These are phyloP conservation scores for Contarinia nasturtii DNA, from an alignment of 1,140 invertebrate species.

Conservation along the genomic window DNA sequence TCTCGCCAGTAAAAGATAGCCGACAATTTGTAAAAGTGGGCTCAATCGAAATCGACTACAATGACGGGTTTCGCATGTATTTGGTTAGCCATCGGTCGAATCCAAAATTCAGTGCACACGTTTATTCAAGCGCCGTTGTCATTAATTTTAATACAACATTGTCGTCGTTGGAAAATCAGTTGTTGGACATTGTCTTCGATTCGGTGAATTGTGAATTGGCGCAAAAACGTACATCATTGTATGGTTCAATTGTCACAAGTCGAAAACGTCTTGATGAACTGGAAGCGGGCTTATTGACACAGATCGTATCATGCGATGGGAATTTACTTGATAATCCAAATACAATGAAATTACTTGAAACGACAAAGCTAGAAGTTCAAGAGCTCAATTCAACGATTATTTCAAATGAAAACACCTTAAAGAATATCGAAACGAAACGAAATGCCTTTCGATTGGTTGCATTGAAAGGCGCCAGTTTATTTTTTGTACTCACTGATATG, in stretches of 20 bases:
- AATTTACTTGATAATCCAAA: constrained; percentile 85
- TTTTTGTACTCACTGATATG: constrained; percentile 78
- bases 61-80: constrained; percentile 69
- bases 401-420: constrained; percentile 47
- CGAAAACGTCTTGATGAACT: constrained; percentile 62
- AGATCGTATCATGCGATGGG: constrained; percentile 63
- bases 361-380: constrained; percentile 63
- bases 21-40: constrained; percentile 62
- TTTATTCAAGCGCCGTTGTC: constrained; percentile 68
- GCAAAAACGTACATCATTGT: constrained; percentile 62
- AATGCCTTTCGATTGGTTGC: constrained; percentile 68
- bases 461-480: constrained; percentile 65
- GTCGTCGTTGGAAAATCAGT: constrained; percentile 68
- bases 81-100: constrained; percentile 75
- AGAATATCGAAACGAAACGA: constrained; percentile 59
- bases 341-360: constrained; percentile 66
- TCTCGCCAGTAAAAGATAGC: constrained; percentile 35
- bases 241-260: constrained; percentile 68
- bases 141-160: constrained; percentile 83
- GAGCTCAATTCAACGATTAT: constrained; percentile 57
- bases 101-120: constrained; percentile 62
- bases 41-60: constrained; percentile 75
- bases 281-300: constrained; percentile 62
- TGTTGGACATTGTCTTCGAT: constrained; percentile 68
- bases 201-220: constrained; percentile 69